Evolutionary conservation across 1,140 invertebrate genomes (phyloP).

Genomic region (Amphibalanus amphitrite): DNA sequence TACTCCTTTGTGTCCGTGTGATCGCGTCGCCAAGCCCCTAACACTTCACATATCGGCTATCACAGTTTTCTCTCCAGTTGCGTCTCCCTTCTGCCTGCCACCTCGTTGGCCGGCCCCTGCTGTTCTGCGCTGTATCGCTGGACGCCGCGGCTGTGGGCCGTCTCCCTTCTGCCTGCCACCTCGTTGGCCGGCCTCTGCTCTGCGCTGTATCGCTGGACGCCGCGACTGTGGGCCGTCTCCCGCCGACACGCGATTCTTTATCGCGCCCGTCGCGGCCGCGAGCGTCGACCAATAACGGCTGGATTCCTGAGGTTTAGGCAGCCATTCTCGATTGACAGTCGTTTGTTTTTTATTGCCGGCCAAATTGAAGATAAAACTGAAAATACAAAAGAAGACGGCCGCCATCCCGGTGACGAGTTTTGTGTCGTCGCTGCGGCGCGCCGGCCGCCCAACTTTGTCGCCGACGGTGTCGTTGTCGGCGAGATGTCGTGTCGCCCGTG

Average conservation of each 20-base stretch:
- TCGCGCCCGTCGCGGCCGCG: not conserved
- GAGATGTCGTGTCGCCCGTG: not conserved
- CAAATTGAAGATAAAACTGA: constrained; percentile 1
- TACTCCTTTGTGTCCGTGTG: too few species aligned
- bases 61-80: too few species aligned
- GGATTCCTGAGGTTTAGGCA: not conserved
- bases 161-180: too few species aligned
- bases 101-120: too few species aligned
- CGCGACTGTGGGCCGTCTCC: not conserved
- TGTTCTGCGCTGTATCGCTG: too few species aligned
- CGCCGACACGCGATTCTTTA: not conserved
- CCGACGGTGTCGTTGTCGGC: not conserved
- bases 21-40: too few species aligned
- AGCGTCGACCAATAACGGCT: not conserved
- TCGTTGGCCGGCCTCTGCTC: too few species aligned
- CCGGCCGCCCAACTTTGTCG: not conserved
- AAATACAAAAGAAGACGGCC: not conserved
- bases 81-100: too few species aligned
- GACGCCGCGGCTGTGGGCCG: not conserved
- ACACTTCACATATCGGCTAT: too few species aligned
- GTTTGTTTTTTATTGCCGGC: not conserved
- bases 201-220: too few species aligned
- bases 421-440: not conserved
- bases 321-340: constrained; percentile 1
- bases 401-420: not conserved